Percentiles rank a stretch among this genome's conserved stretches.
phyloP scores from a whole-genome alignment of 2,113 vertebrate species.

The Erinaceus europaeus region DNA sequence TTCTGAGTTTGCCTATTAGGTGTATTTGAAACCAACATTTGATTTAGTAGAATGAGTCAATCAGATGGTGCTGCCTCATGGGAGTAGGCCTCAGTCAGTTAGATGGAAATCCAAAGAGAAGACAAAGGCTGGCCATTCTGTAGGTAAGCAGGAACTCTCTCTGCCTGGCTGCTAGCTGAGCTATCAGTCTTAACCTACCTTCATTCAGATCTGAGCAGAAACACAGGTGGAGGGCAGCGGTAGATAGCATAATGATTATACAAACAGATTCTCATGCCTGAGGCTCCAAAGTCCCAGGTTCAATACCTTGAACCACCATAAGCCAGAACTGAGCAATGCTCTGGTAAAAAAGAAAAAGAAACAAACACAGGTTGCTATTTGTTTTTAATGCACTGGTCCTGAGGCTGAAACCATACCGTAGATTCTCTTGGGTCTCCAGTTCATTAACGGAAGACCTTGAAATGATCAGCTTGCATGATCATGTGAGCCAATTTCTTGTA shows the following conservation, averaged over 20 bases:
- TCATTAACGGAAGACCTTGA: too few species aligned
- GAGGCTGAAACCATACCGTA: fast-evolving
- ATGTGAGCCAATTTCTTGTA: neutral
- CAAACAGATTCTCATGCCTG: too few species aligned
- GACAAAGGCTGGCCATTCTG: neutral
- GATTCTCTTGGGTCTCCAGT: neutral
- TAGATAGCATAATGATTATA: too few species aligned
- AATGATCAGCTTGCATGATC: neutral
- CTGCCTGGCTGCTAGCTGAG: neutral
- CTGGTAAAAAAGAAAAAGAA: too few species aligned
- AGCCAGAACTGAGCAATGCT: too few species aligned
- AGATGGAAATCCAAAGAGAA: neutral
- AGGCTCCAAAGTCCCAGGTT: too few species aligned
- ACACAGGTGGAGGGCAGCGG: too few species aligned
- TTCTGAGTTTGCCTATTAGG: neutral
- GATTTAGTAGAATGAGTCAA: neutral
- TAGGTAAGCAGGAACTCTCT: neutral
- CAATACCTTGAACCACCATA: too few species aligned
- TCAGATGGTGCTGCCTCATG: neutral
- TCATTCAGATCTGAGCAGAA: neutral
- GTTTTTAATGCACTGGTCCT: too few species aligned
- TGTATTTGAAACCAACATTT: neutral
- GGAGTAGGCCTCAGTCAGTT: neutral
- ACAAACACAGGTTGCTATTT: too few species aligned
- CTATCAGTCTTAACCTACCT: neutral